These are phyloP conservation scores for Leptopilina syphax DNA, from an alignment of 2,888 invertebrate species.

Conservation along the genomic window DNA sequence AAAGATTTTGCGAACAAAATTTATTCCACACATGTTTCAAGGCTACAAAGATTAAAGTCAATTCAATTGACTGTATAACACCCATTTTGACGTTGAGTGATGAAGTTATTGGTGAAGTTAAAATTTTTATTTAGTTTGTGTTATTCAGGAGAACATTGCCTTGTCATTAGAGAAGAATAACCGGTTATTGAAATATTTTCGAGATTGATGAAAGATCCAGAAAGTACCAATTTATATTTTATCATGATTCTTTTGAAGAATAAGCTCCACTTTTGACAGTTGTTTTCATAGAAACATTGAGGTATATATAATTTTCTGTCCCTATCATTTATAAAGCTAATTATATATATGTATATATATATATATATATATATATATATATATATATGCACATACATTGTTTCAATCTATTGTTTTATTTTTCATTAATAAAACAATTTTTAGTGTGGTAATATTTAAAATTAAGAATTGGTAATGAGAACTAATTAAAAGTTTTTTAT, in stretches of 20 bases:
- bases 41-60: constrained; percentile 3
- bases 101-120: background rate
- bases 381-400: background rate
- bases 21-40: constrained; percentile 11
- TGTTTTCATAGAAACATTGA: background rate
- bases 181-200: background rate
- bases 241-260: background rate
- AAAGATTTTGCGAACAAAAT: constrained; percentile 7
- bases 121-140: constrained; percentile 9
- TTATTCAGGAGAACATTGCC: background rate
- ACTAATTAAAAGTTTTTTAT: background rate
- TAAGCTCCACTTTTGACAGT: background rate
- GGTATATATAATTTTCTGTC: background rate
- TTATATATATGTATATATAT: too few relatives aligned
- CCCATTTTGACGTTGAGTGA: constrained; percentile 14
- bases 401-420: background rate
- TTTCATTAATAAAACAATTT: background rate
- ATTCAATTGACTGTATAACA: constrained; percentile 13
- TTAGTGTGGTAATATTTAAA: background rate
- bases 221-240: background rate
- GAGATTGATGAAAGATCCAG: background rate
- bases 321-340: background rate
- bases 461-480: background rate
- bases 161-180: background rate
- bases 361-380: too few relatives aligned